Base-by-base conservation (phyloP, 2,113 vertebrate species). In the Sakesphorus luctuosus region DNA sequence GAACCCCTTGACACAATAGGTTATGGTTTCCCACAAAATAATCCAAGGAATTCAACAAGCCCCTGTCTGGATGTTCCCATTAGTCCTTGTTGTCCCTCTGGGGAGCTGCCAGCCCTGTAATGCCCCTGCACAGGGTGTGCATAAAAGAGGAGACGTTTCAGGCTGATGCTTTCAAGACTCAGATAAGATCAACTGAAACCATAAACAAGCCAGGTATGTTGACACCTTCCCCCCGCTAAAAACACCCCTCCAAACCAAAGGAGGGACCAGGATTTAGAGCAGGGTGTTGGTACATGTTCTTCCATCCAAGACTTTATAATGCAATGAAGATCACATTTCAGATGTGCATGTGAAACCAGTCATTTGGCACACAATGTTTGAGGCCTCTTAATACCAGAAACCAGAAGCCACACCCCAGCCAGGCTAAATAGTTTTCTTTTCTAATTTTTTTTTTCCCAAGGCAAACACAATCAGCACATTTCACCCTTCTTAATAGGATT, bases 131-230 rank as follows among this genome's bases (percentile, higher is more conserved):
- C 3, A 62, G 68, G n/a, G 63, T 44, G 58, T 66, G 29, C 29
- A 9, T 35, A 61, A 49, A 74, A 81, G 59, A 69, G 3, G 26
- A 76, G 59, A 50, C 50, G 7, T 86, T 74, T 90, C 74, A 77
- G 53, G 65, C 2, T 1, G 31, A 16, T 66, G 43, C 50, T 50
- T 50, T 69, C 50, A 75, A 69, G 56, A 24, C 35, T n/a, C 50
- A 26, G 93, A 88, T 92, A 88, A 75, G 47, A 90, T 88, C 83
- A 23, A 80, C 52, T 84, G 95, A 94, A 96, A 95, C 82, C 38
- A 88, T 63, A 88, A 94, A 94, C 91, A 93, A 87, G 68, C 8
- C 3, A 76, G 6, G 35, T 23, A 35, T 92, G 63, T 80, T 77
- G 56, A 47, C 68, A 86, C 6, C 44, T 36, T 28, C 20, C 6